Percentiles rank a stretch among this genome's conserved stretches.
Evolutionary conservation across 2,888 invertebrate species (phyloP).

Genomic region (Pristionchus exspectatus): DNA sequence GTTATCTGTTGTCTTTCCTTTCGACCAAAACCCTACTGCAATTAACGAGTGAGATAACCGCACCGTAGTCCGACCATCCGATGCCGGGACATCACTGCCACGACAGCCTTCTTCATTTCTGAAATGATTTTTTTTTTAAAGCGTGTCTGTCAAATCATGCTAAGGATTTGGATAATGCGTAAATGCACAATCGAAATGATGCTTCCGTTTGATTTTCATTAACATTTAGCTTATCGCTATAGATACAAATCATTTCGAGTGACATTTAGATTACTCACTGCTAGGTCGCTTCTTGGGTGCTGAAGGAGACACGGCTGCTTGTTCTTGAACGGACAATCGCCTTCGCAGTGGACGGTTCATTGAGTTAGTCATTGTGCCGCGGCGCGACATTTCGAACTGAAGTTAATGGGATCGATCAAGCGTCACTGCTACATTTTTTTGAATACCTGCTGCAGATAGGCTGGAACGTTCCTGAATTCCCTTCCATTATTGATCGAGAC

Average conservation of each 20-base stretch:
- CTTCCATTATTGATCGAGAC: slow-evolving; percentile 19
- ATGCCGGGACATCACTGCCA: neutral
- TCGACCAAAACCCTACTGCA: slow-evolving; percentile 9
- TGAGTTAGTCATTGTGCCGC: slow-evolving; percentile 19
- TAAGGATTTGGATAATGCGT: too few species aligned
- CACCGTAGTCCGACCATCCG: neutral
- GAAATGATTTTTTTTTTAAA: neutral
- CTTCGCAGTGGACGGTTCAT: neutral
- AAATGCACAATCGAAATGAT: too few species aligned
- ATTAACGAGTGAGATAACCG: neutral
- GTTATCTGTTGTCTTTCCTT: neutral
- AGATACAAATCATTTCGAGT: neutral
- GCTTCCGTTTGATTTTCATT: neutral
- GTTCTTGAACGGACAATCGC: neutral
- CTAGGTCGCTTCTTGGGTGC: neutral
- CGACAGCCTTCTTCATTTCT: neutral
- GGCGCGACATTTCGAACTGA: slow-evolving; percentile 32
- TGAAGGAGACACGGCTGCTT: neutral
- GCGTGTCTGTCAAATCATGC: too few species aligned
- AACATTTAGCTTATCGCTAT: neutral
- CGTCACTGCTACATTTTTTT: neutral
- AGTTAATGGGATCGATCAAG: neutral
- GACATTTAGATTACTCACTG: neutral
- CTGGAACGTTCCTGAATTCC: slow-evolving; percentile 28
- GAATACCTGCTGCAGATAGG: slow-evolving; percentile 26